Evolutionary conservation across 2,113 vertebrate species (phyloP).

Genomic region (Stictonetta naevosa): DNA sequence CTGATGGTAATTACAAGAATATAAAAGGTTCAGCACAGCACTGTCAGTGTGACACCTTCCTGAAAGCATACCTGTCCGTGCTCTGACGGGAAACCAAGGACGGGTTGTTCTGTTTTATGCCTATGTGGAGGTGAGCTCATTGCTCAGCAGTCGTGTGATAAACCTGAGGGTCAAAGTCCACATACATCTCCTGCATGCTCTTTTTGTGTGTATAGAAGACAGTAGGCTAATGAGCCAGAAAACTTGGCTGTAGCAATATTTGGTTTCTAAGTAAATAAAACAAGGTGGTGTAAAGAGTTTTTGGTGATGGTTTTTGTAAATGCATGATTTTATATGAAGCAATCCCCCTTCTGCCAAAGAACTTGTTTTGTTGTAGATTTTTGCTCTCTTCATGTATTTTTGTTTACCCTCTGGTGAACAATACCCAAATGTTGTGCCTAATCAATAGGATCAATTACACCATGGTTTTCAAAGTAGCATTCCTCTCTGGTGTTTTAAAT

Average conservation of each 20-base stretch:
- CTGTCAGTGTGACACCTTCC: neutral
- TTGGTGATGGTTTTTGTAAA: neutral
- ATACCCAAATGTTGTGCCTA: neutral
- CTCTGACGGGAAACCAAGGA: neutral
- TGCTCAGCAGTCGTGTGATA: neutral
- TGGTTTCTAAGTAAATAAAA: neutral
- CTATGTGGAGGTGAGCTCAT: neutral
- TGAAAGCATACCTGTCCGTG: fast-evolving
- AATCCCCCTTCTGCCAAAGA: neutral
- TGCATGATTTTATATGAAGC: neutral
- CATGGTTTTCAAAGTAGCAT: fast-evolving
- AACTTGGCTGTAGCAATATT: neutral
- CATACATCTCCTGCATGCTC: neutral
- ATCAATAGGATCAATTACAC: neutral
- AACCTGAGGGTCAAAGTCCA: neutral
- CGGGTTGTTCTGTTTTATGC: neutral
- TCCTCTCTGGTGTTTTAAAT: neutral
- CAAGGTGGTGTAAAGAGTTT: neutral
- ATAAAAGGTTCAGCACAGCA: neutral
- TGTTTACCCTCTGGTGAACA: neutral
- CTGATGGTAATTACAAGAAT: neutral
- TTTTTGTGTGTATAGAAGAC: neutral
- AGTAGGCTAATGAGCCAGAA: neutral
- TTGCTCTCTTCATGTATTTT: neutral
- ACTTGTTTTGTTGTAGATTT: neutral